Evolutionary conservation across 2,888 invertebrate genomes (phyloP), one percentile per base, ranked within the genome.

Genomic region (Metellina segmentata): DNA sequence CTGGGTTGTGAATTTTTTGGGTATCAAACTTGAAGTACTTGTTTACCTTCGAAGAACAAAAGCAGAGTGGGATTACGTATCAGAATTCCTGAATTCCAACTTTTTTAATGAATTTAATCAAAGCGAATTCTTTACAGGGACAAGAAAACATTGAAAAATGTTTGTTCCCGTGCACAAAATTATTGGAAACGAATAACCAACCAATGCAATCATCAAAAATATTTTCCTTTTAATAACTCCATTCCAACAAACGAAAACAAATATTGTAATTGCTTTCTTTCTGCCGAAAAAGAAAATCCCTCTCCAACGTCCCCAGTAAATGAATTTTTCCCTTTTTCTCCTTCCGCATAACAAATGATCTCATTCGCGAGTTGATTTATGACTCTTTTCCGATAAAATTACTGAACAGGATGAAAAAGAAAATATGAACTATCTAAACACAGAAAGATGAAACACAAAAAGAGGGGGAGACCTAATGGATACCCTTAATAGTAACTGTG

Each of bases 341-440:
- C 61, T 81, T 51, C 6, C n/a, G 78, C 49, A 52, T 13, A 85
- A 85, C 20, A 85, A 85, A 85, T 74, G 53, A 75, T 85, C 85
- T 74, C 74, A 74, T 85, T 85, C 75, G n/a, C n/a, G 85, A 16
- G 74, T 52, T 87, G 87, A 87, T 87, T 72, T 81, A 87, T 74
- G 87, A n/a, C 11, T 16, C 72, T 6, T 52, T 11, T 9, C 53
- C 8, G 51, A 49, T 71, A 87, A 72, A 86, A 79, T 81, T 87
- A 87, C 71, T 52, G 13, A 13, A 83, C 19, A 52, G 49, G 52
- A 81, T 48, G 9, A 16, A 49, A 7, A 49, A n/a, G 16, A n/a
- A 20, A 8, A 61, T 61, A 61, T 61, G 61, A 86, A 83, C 51
- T 34, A 53, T 34, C 52, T 19, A 16, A 72, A 85, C 51, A 49